A percentile compares a stretch with the other conserved stretches of the same genome.
Conservation (phyloP, 2,888 invertebrate species). For the Parasteatoda lunata region DNA sequence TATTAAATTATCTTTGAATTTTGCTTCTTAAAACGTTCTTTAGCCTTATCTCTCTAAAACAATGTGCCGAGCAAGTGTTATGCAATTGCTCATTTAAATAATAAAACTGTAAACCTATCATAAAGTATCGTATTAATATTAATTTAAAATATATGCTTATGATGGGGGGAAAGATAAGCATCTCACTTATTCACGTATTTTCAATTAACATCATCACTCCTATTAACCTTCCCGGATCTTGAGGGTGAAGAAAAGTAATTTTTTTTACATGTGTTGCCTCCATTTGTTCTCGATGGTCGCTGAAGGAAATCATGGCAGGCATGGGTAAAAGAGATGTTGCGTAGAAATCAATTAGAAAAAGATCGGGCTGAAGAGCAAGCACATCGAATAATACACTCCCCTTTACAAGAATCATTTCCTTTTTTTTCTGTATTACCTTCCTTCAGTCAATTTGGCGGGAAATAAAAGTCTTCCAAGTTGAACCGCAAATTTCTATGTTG, state of each 20-base stretch:
- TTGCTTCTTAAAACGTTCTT: too few relatives aligned
- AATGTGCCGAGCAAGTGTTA: too few relatives aligned
- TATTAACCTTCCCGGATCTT: too few relatives aligned
- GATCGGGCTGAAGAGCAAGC: neutral
- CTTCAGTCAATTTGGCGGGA: neutral
- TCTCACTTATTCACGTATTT: too few relatives aligned
- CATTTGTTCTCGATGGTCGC: neutral
- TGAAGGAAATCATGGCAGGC: neutral
- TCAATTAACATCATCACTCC: too few relatives aligned
- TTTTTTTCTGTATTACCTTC: neutral
- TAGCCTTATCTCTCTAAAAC: too few relatives aligned
- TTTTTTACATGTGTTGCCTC: neutral
- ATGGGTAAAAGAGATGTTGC: conserved; percentile 7
- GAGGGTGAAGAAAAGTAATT: too few relatives aligned
- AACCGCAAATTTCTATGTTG: neutral
- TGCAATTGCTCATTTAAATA: too few relatives aligned
- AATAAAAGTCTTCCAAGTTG: neutral
- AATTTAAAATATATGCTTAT: neutral
- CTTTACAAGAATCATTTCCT: neutral
- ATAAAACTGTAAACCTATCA: too few relatives aligned
- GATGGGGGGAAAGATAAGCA: neutral
- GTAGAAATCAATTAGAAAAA: conserved; percentile 30
- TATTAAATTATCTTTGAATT: too few relatives aligned
- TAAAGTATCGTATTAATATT: too few relatives aligned
- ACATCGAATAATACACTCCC: neutral